Percentiles rank a stretch among this genome's conserved stretches.
Evolutionary conservation across 2,797 vertebrate species (phyloP).

Genomic region (Echiichthys vipera): DNA sequence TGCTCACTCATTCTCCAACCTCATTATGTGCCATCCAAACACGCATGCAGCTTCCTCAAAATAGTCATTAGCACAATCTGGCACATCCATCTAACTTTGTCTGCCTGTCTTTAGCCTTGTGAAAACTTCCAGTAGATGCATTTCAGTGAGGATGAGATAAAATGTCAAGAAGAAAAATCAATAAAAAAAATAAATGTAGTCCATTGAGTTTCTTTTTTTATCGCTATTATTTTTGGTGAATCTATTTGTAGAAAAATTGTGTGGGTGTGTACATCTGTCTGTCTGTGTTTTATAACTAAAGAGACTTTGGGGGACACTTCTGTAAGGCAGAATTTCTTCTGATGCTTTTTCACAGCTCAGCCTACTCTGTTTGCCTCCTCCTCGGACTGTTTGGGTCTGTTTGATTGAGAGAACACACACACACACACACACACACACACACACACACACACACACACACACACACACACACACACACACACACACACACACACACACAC

Average conservation of each 20-base stretch:
- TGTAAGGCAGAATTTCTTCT: slow-evolving; percentile 22
- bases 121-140: not conserved
- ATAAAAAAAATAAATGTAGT: slow-evolving; percentile 1
- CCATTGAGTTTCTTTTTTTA: not conserved
- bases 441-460: not conserved
- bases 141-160: slow-evolving; percentile 1
- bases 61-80: slow-evolving; percentile 30
- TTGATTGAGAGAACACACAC: slow-evolving; percentile 15
- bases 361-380: slow-evolving; percentile 3
- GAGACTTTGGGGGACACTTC: slow-evolving; percentile 7
- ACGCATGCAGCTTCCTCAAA: slow-evolving; percentile 41
- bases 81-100: slow-evolving; percentile 18
- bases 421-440: not conserved
- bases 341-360: slow-evolving; percentile 26
- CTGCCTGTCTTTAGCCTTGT: slow-evolving; percentile 15
- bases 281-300: slow-evolving; percentile 5
- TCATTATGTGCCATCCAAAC: slow-evolving; percentile 52
- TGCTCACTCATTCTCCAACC: slow-evolving; percentile 41
- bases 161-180: not conserved
- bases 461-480: not conserved
- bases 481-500: not conserved
- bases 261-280: too few species aligned
- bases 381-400: slow-evolving; percentile 13
- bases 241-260: slow-evolving; percentile 14
- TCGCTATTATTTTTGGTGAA: slow-evolving; percentile 8